Conservation (phyloP, 2,113 vertebrate genomes). For the Lota lota region DNA sequence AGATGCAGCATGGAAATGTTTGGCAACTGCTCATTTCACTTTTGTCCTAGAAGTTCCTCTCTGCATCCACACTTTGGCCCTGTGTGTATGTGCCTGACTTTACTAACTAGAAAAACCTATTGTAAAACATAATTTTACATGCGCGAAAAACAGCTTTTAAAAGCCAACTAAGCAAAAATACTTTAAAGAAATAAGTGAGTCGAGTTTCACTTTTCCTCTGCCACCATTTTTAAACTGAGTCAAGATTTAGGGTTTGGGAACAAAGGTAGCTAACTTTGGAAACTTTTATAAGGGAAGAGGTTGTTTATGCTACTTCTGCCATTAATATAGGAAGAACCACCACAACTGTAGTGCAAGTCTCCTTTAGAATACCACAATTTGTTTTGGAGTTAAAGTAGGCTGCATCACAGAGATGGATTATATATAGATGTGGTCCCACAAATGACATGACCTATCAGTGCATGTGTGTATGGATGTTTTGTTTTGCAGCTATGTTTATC, state of each 20-base stretch:
- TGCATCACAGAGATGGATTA: not conserved
- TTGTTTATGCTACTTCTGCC: slow-evolving; percentile 2
- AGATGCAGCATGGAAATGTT: slow-evolving; percentile 42
- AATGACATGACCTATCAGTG: not conserved
- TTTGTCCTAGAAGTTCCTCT: slow-evolving; percentile 52
- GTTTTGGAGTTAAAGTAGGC: not conserved
- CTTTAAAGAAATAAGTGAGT: too few species aligned
- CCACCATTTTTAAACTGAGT: not conserved
- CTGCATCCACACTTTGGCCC: slow-evolving; percentile 22
- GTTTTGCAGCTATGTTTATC: too few species aligned
- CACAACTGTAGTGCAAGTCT: not conserved
- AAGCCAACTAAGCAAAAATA: too few species aligned
- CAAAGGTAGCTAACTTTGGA: not conserved
- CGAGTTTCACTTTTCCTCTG: too few species aligned
- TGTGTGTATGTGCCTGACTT: slow-evolving; percentile 25
- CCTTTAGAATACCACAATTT: not conserved
- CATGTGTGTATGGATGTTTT: too few species aligned
- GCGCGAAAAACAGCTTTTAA: slow-evolving; percentile 3
- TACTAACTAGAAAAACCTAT: slow-evolving; percentile 8
- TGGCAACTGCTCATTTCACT: slow-evolving; percentile 46
- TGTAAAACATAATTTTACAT: not conserved
- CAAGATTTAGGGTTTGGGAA: slow-evolving; percentile 2
- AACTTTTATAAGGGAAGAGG: not conserved
- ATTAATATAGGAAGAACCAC: slow-evolving; percentile 8
- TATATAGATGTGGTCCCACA: not conserved